Evolutionary conservation across 2,888 invertebrate species (phyloP).

Genomic region (Caenorhabditis imperialis): DNA sequence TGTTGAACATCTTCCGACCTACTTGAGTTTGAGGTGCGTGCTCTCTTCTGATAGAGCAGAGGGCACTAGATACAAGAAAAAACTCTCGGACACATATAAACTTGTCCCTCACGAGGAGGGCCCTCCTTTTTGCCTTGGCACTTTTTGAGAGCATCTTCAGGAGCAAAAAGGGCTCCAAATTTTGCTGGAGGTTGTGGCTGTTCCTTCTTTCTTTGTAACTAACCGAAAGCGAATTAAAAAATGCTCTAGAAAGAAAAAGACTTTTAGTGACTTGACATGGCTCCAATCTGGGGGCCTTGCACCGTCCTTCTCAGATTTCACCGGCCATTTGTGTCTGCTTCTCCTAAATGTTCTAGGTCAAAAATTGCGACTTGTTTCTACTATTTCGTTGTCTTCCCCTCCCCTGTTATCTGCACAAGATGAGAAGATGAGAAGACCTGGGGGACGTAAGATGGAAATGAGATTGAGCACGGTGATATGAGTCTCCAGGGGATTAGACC

Average conservation of each 20-base stretch:
- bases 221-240: too few relatives aligned
- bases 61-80: slow-evolving; percentile 53
- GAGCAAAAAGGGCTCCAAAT: slow-evolving; percentile 16
- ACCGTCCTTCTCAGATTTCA: too few relatives aligned
- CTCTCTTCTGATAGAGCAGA: slow-evolving; percentile 33
- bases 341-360: too few relatives aligned
- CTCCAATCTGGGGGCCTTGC: too few relatives aligned
- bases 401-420: neutral
- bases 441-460: slow-evolving; percentile 8
- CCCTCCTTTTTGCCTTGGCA: slow-evolving; percentile 13
- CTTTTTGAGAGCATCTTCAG: slow-evolving; percentile 39
- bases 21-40: slow-evolving; percentile 42
- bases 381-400: neutral
- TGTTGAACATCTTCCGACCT: slow-evolving; percentile 51
- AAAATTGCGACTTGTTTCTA: too few relatives aligned
- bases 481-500: slow-evolving; percentile 19
- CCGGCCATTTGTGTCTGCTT: too few relatives aligned
- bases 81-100: slow-evolving; percentile 49
- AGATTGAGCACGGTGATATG: slow-evolving; percentile 46
- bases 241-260: too few relatives aligned
- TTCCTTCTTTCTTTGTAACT: neutral
- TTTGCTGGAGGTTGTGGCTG: slow-evolving; percentile 11
- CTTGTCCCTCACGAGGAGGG: slow-evolving; percentile 29
- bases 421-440: neutral
- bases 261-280: too few relatives aligned